Base-by-base conservation (phyloP, 2,888 invertebrate genomes). In the Caenorhabditis macrosperma region DNA sequence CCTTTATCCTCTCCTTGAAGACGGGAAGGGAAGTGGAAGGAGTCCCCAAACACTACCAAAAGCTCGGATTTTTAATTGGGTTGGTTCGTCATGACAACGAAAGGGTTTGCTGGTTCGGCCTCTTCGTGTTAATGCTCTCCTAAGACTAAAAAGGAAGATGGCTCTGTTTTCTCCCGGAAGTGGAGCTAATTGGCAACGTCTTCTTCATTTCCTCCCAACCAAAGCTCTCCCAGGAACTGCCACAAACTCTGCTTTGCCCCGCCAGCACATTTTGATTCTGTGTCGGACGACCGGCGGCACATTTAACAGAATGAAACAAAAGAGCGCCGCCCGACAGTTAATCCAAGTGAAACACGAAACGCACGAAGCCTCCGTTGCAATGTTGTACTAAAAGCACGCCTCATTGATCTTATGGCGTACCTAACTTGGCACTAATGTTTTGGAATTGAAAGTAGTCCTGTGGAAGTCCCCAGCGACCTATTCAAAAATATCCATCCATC, bases 251-350 rank as follows among this genome's bases (percentile, higher is more conserved):
- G n/a, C n/a, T n/a, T n/a, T n/a, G n/a, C n/a, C n/a, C n/a, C n/a
- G n/a, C n/a, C n/a, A n/a, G n/a, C n/a, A n/a, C 52, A 72, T 72
- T 55, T 72, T 55, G 63, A 61, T 72, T 72, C 64, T 72, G 64
- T 72, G 72, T 63, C 46, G 48, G 41, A 59, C 54, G 71, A 54
- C 44, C 50, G 48, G 28, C 59, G 69, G 61, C 33, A 48, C 38
- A 57, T 63, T 64, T 64, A 64, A 74, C 66, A 57, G 61, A 77
- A 68, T 64, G 68, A 77, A 77, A 77, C 69, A 77, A 77, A 69
- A 59, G 63, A 64, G 63, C 46, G 60, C 63, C 63, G 57, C 52
- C 60, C 30, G 22, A 71, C 17, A 71, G 67, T 60, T 66, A 75
- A 75, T 66, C 66, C 75, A 35, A 75, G 67, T 67, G 61, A 61